Evolutionary conservation across 2,113 vertebrate genomes (phyloP), one percentile per base, ranked within the genome.

Genomic region (Poicephalus gulielmi): DNA sequence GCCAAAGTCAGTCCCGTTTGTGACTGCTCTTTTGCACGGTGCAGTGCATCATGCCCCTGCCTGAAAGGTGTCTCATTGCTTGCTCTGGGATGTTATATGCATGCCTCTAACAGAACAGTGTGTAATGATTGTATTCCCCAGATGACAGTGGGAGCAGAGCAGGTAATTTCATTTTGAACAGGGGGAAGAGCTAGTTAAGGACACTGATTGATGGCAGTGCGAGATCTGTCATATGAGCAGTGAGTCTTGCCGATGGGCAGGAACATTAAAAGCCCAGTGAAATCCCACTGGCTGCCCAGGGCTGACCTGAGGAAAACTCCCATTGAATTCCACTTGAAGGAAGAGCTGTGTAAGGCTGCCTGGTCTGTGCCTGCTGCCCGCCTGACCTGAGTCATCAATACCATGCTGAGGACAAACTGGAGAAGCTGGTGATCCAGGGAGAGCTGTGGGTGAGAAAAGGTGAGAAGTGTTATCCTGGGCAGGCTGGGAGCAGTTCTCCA

Each of bases 381-480:
- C 24, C 30, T 79, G 55, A 9, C 41, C 9, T 2, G 41, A 22
- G 44, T 13, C 1, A 41, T 62, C 30, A 2, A 2, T 7, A 9
- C 25, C 25, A 7, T 4, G 5, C 57, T 33, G 18, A n/a, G 41
- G 66, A 46, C 41, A 35, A 28, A 22, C 7, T 33, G 11, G 74
- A 18, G 43, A 17, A 70, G 50, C 44, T 47, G 69, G 41, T 11
- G 50, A 60, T 23, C 9, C 55, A 7, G 39, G 79, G 69, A 49
- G 46, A 17, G 46, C 5, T 33, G 35, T 9, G 46, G 13, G 17
- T 0, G 5, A 47, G 81, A 17, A 47, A 33, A 83, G 41, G 44
- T 23, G 53, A 69, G 43, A 50, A 44, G n/a, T 0, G 5, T 22
- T n/a, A 1, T 3, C 44, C 2, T 1, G 10, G 46, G 4, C 53